phyloP scores from a whole-genome alignment of 2,113 vertebrate genomes.

The Psammodynastes pulverulentus region DNA sequence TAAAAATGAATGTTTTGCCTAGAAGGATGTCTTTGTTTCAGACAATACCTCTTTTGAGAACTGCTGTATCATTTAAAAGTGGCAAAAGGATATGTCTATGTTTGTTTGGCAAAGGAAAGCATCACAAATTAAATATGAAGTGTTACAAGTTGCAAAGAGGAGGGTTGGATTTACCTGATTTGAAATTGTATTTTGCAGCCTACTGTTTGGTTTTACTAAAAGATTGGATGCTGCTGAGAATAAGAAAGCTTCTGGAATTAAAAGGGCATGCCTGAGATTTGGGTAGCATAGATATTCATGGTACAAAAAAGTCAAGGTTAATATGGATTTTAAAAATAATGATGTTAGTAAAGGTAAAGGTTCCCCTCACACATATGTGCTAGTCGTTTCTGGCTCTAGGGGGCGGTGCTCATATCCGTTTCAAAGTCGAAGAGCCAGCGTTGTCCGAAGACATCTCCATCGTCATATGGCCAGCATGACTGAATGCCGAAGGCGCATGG shows the following conservation, averaged over 20 bases:
- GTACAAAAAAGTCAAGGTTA: not conserved
- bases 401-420: no score
- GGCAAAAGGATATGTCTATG: not conserved
- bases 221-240: not conserved
- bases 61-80: not conserved
- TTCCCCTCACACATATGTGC: no score
- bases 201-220: not conserved
- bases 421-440: no score
- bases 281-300: not conserved
- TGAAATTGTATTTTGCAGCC: not conserved
- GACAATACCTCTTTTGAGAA: not conserved
- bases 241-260: not conserved
- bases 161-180: not conserved
- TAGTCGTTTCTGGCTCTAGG: no score
- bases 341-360: no score
- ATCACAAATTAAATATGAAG: not conserved
- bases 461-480: no score
- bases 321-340: not conserved
- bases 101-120: not conserved
- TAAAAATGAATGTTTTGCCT: not conserved
- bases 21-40: not conserved
- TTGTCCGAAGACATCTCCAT: no score
- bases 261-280: not conserved
- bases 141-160: not conserved
- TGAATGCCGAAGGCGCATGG: no score